Conservation (phyloP, 1,140 invertebrate species). For the Rhopalosiphum padi region DNA sequence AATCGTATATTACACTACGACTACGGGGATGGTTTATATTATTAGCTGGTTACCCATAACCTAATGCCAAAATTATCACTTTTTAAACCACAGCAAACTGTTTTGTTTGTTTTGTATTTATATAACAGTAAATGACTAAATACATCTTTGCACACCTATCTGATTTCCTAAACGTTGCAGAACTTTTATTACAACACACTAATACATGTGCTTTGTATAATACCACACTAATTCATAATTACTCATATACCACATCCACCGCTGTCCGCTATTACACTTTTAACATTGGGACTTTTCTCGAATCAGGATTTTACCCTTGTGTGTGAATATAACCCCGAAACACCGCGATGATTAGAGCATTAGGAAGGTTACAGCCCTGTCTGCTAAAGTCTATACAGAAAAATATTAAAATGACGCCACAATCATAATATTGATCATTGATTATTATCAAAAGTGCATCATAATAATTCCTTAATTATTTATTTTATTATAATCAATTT, state of each 20-base stretch:
- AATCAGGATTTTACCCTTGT: neutral
- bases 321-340: neutral
- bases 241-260: no score
- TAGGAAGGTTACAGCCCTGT: neutral
- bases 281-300: no score
- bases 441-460: no score
- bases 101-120: neutral
- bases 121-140: no score
- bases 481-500: no score
- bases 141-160: neutral
- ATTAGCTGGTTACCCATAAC: neutral
- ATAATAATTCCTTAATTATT: no score
- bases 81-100: neutral
- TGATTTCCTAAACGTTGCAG: neutral
- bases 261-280: neutral
- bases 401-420: neutral
- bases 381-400: no score
- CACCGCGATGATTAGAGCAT: neutral
- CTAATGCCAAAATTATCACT: neutral
- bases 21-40: no score
- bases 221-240: neutral
- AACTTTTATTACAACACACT: neutral
- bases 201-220: neutral
- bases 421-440: neutral
- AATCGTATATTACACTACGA: neutral